Percentiles rank a stretch among this genome's conserved stretches.
Conservation (phyloP, 2,797 vertebrate species). For the Acanthornis magna region DNA sequence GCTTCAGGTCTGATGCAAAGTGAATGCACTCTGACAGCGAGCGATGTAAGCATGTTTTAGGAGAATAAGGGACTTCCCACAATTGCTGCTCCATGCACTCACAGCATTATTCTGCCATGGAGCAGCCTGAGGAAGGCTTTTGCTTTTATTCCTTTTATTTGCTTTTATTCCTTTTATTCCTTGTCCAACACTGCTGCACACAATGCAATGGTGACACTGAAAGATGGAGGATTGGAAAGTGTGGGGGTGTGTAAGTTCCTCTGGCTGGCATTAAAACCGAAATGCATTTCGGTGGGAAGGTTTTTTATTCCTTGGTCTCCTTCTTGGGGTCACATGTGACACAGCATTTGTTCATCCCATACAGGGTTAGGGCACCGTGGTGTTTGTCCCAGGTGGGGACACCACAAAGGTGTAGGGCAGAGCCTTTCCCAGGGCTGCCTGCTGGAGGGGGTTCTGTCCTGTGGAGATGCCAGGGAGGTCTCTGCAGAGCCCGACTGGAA, state of each 20-base stretch:
- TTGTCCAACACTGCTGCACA: background rate
- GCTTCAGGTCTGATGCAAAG: background rate
- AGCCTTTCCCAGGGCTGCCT: background rate
- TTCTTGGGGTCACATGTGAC: background rate
- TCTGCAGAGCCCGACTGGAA: background rate
- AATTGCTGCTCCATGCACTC: background rate
- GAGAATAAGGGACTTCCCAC: background rate
- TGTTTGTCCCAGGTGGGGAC: background rate
- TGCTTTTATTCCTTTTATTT: no score
- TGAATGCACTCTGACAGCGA: background rate
- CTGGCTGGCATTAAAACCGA: background rate
- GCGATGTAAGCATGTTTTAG: background rate
- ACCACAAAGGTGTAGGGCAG: background rate
- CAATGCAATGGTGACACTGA: background rate
- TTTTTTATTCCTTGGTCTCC: background rate
- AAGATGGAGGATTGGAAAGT: background rate
- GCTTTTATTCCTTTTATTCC: no score
- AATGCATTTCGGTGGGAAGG: background rate
- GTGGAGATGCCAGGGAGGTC: background rate
- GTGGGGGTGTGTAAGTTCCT: background rate
- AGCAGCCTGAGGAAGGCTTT: background rate
- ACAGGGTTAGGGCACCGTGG: rapidly evolving
- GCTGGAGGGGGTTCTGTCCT: background rate
- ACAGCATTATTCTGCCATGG: background rate
- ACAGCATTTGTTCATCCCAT: rapidly evolving